Conservation (phyloP, 2,113 vertebrate genomes). For the Ivindomyrus marchei region DNA sequence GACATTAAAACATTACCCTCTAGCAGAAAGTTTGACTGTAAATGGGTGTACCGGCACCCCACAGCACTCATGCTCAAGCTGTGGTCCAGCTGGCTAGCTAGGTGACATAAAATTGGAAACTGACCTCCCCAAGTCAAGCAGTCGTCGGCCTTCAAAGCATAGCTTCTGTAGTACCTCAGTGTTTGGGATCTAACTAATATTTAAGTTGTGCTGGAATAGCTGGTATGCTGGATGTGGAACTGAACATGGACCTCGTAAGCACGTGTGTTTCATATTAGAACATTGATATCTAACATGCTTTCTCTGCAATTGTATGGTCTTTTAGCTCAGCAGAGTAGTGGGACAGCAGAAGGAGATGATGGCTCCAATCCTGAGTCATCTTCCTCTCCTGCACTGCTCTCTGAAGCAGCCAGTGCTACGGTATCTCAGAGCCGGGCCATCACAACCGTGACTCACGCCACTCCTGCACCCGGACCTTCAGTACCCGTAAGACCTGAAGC, state of each 20-base stretch:
- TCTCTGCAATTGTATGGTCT: background rate
- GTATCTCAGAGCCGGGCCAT: conserved; percentile 59
- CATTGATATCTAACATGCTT: background rate
- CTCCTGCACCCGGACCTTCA: conserved; percentile 62
- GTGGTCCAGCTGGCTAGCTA: background rate
- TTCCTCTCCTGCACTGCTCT: conserved; percentile 26
- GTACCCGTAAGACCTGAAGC: conserved; percentile 57
- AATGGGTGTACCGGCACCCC: background rate
- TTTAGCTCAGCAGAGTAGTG: conserved; percentile 40
- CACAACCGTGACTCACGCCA: conserved; percentile 69
- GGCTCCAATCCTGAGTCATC: conserved; percentile 37
- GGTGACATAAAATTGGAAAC: background rate
- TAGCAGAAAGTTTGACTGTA: background rate
- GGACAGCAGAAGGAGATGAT: conserved; percentile 33
- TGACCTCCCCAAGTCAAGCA: background rate
- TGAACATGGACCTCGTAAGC: background rate
- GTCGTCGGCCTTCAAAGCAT: background rate
- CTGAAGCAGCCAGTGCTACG: conserved; percentile 28
- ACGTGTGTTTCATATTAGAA: background rate
- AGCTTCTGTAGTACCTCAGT: background rate
- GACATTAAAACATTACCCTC: background rate
- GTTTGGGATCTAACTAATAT: background rate
- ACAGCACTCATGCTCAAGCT: background rate
- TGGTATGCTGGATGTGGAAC: background rate
- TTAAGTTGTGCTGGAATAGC: background rate